Conservation (phyloP, 2,113 vertebrate genomes). For the Xyliphius kryptos region DNA sequence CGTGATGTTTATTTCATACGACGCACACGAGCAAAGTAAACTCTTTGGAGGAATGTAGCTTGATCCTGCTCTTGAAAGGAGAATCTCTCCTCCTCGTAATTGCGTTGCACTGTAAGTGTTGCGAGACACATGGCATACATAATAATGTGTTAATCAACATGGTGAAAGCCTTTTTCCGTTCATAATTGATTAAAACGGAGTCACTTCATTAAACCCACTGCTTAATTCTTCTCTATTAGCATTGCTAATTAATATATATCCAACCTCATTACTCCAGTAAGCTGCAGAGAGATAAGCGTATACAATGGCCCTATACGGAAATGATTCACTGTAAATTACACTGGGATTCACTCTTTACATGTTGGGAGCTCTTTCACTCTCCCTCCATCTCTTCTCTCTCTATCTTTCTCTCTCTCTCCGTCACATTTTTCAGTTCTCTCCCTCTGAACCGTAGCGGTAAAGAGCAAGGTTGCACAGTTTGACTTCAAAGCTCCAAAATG, state of each 20-base stretch:
- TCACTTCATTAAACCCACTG: slow-evolving; percentile 28
- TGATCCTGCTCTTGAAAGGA: too few species aligned
- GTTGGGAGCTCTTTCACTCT: too few species aligned
- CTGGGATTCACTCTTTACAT: not conserved
- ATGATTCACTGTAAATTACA: not conserved
- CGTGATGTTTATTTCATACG: too few species aligned
- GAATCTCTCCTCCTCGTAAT: not conserved
- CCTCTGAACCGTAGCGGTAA: not conserved
- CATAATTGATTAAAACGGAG: slow-evolving; percentile 32
- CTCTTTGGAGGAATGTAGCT: too few species aligned
- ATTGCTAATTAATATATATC: slow-evolving; percentile 35
- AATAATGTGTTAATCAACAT: slow-evolving; percentile 31
- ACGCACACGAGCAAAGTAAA: too few species aligned
- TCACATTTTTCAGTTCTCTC: too few species aligned
- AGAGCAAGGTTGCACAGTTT: slow-evolving; percentile 18
- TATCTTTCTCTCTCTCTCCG: too few species aligned
- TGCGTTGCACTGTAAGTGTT: not conserved
- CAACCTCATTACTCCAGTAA: slow-evolving; percentile 25
- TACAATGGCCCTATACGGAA: slow-evolving; percentile 12
- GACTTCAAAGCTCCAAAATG: slow-evolving; percentile 19
- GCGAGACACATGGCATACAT: slow-evolving; percentile 16
- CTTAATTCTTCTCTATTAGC: slow-evolving; percentile 32
- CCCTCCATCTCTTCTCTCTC: too few species aligned
- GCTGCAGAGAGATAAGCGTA: slow-evolving; percentile 14
- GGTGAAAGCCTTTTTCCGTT: slow-evolving; percentile 10